Evolutionary conservation across 2,113 vertebrate species (phyloP), one percentile per base, ranked within the genome.

Genomic region (Podilymbus podiceps): DNA sequence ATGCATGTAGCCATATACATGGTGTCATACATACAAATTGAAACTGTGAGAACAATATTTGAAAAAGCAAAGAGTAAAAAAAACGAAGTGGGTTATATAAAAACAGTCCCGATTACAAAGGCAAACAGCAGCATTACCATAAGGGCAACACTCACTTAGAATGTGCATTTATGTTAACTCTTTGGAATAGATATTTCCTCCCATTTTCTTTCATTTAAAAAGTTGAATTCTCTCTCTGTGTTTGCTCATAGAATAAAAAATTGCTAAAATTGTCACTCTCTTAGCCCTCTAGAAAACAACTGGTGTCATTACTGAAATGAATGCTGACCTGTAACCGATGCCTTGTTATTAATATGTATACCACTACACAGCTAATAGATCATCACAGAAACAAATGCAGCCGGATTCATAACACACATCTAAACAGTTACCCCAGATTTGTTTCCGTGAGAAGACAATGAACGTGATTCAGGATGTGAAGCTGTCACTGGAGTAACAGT

Each of bases 21-120:
- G 16, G n/a, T 11, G 68, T 80, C 80, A 87, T 69, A 74, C 49
- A 95, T 75, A 91, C 49, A 95, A 89, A 96, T 95, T 82, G 85
- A 94, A 94, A 66, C n/a, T 87, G 69, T 25, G 64, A 89, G 66
- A 52, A 35, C 2, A 47, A 58, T 42, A n/a, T 85, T 27, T 83
- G 58, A 76, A 93, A 83, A 94, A 63, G 7, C 35, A 63, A 79
- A 86, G 19, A 93, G 78, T 2, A 74, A 83, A 81, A 64, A 88
- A 91, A 44, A 40, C 22, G 5, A 75, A 58, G 49, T 53, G 50
- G 18, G 47, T 85, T 94, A 83, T 59, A 56, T 55, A 94, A 96
- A 96, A 93, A 80, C 47, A 96, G 75, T 58, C 58, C 87, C 79
- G 50, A 85, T 96, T 91, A 82, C 78, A 88, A 91, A 96, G 71